Evolutionary conservation across 2,113 vertebrate species (phyloP).

Genomic region (Hipposideros armiger): DNA sequence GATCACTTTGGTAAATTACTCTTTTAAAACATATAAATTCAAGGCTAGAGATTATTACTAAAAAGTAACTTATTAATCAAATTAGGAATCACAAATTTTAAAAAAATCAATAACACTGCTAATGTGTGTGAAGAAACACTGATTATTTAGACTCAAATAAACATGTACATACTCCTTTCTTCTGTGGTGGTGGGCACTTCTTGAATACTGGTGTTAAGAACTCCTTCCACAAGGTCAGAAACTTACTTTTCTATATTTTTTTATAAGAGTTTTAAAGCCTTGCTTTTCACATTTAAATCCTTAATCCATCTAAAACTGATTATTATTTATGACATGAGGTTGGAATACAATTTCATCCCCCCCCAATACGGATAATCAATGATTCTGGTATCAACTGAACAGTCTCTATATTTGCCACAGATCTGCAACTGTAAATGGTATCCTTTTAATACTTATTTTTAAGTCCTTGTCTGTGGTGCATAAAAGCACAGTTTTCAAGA

Average conservation of each 20-base stretch:
- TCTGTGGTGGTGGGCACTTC: neutral
- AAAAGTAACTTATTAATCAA: conserved; percentile 29
- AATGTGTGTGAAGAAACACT: neutral
- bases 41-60: neutral
- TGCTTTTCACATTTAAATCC: neutral
- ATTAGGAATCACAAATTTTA: conserved; percentile 22
- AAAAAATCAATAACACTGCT: neutral
- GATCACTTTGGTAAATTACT: neutral
- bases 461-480: neutral
- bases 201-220: conserved; percentile 26
- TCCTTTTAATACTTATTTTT: neutral
- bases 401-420: neutral
- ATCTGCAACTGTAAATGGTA: neutral
- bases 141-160: neutral
- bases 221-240: conserved; percentile 5
- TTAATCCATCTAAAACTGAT: neutral
- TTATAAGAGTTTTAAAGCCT: neutral
- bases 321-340: neutral
- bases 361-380: neutral
- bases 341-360: neutral
- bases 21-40: conserved; percentile 9
- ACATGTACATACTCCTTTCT: neutral
- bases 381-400: neutral
- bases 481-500: neutral
- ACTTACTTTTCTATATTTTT: neutral